Percentiles rank a stretch among this genome's conserved stretches.
Evolutionary conservation across 2,113 vertebrate genomes (phyloP).

Genomic region (Brienomyrus brachyistius): DNA sequence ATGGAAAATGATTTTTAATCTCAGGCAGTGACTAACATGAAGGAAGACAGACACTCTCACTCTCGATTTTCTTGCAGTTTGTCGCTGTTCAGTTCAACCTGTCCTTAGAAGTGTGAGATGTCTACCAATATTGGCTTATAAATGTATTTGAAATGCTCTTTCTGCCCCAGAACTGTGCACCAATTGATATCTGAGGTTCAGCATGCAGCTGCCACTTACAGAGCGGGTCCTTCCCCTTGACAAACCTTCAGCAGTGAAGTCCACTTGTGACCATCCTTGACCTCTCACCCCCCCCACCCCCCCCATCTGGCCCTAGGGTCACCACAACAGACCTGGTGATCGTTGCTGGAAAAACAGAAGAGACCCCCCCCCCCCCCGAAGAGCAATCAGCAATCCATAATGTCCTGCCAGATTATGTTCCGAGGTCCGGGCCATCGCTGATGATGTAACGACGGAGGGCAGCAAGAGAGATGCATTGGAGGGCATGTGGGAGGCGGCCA

Average conservation of each 20-base stretch:
- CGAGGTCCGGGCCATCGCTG: neutral
- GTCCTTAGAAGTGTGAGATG: neutral
- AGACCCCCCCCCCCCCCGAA: neutral
- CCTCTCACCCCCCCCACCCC: neutral
- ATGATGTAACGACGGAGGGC: neutral
- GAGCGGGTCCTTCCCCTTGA: neutral
- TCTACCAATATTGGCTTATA: neutral
- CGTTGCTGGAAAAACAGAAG: neutral
- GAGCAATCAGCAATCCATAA: neutral
- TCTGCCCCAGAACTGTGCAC: neutral
- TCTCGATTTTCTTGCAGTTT: neutral
- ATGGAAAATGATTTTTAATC: slow-evolving; percentile 6
- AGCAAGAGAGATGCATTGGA: neutral
- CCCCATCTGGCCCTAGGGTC: neutral
- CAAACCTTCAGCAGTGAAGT: neutral
- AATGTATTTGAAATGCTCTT: neutral
- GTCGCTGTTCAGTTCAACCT: neutral
- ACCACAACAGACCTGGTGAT: neutral
- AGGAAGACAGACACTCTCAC: neutral
- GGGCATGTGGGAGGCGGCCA: neutral
- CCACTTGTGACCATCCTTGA: neutral
- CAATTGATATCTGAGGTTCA: neutral
- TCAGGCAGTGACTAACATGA: neutral
- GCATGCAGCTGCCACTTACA: neutral
- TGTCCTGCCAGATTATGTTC: neutral